Conservation (phyloP, 2,797 vertebrate genomes). For the Hozukius guyotensis region DNA sequence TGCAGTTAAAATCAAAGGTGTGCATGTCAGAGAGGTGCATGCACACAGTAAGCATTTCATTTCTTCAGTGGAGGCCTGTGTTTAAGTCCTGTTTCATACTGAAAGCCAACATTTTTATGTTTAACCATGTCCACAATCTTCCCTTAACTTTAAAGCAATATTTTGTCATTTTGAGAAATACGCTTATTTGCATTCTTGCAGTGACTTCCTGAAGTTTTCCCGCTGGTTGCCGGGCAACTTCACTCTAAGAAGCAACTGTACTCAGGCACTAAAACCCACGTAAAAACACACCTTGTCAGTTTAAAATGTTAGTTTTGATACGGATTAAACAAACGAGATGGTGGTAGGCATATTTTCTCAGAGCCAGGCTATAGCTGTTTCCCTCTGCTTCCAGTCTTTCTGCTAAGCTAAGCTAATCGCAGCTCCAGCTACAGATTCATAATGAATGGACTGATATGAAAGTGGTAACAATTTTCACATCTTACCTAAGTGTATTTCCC, state of each 20-base stretch:
- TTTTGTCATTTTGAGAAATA: background rate
- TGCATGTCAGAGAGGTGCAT: background rate
- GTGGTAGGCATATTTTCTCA: background rate
- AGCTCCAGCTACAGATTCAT: background rate
- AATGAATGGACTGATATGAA: background rate
- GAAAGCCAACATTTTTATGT: background rate
- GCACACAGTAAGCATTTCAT: background rate
- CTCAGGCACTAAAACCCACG: background rate
- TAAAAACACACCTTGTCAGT: background rate
- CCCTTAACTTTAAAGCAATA: background rate
- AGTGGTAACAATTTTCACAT: background rate
- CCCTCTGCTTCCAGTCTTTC: background rate
- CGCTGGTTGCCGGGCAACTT: background rate
- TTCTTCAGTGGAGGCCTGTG: background rate
- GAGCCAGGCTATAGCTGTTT: background rate
- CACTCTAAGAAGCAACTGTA: background rate
- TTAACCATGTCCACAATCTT: background rate
- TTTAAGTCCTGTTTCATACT: background rate
- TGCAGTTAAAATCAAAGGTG: background rate
- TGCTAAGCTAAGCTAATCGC: too few relatives aligned
- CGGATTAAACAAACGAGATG: background rate
- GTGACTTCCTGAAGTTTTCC: background rate
- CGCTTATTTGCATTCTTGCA: background rate
- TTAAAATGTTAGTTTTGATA: background rate
- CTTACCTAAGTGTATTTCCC: background rate